Base-by-base conservation (phyloP, 1,140 invertebrate genomes). In the Drosophila orosa region DNA sequence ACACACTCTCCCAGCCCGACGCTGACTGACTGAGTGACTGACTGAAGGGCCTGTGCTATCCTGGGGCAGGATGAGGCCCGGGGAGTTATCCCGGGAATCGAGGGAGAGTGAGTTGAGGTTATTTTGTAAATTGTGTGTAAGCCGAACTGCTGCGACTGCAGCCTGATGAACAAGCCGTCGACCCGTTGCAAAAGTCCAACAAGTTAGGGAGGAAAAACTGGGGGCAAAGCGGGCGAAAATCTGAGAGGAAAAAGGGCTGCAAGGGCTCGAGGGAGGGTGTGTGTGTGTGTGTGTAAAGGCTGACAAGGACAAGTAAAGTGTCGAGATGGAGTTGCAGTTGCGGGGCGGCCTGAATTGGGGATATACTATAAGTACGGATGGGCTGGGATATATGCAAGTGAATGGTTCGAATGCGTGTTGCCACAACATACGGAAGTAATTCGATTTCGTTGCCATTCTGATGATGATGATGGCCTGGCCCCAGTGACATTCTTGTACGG, bases 91-190 rank as follows among this genome's bases (percentile, higher is more conserved):
- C 22, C 5, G 44, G 27, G 40, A 17, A 29, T 65, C 15, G 22
- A 25, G 44, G 15, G 13, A n/a, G 74, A 48, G 66, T 82, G 83
- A 42, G 66, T 60, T 69, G 66, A 50, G 75, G 72, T 77, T 79
- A 73, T 74, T 65, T 78, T 87, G 82, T 86, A 86, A 86, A 86
- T 82, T 83, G 72, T 86, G 83, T 86, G 83, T 87, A 87, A 86
- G 84, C 75, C 83, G 62, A 83, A 86, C 83, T 79, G 79, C 83
- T 74, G 83, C 78, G 72, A 39, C 40, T 71, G 68, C 67, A 45
- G 65, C 25, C 69, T 80, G 77, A 68, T 72, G 75, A 60, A 71
- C 80, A 82, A 47, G 65, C 35, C 47, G 63, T 61, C 79, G 67
- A 69, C 44, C 42, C 65, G 69, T 86, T 78, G 65, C 67, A 80